Conservation (phyloP, 2,797 vertebrate genomes). For the Schizopygopsis pylzovi region DNA sequence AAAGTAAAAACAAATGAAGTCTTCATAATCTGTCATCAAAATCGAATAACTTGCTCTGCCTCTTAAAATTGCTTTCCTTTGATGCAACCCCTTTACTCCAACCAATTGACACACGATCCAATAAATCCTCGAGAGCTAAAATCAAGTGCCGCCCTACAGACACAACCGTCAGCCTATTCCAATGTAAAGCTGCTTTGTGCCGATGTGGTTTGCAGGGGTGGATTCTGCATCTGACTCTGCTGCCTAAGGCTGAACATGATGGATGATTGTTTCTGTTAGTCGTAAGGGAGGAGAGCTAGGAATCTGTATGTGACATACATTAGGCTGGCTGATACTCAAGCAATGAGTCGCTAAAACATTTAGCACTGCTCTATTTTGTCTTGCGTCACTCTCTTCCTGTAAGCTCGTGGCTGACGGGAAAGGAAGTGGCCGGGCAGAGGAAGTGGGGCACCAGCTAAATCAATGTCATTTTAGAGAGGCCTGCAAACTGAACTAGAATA, state of each 20-base stretch:
- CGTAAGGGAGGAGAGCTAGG: not conserved
- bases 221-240: not conserved
- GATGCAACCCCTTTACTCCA: not conserved
- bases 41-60: not conserved
- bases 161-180: not conserved
- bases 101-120: not conserved
- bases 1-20: not conserved
- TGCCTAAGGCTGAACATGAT: slow-evolving; percentile 9
- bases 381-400: slow-evolving; percentile 36
- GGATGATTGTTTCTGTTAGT: slow-evolving; percentile 4
- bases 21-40: not conserved
- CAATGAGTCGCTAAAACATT: not conserved
- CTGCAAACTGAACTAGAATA: slow-evolving; percentile 54
- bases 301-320: slow-evolving; percentile 27
- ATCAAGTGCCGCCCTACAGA: not conserved
- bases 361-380: slow-evolving; percentile 1
- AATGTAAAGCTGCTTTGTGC: slow-evolving; percentile 4
- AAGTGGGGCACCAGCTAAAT: slow-evolving; percentile 49
- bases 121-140: not conserved
- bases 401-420: slow-evolving; percentile 47
- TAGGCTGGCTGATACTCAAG: not conserved
- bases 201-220: slow-evolving; percentile 1
- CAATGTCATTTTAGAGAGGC: slow-evolving; percentile 27
- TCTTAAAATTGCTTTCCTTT: not conserved
- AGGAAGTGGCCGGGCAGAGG: slow-evolving; percentile 47